Evolutionary conservation across 53 echinoderm and acorn worm genomes (phyloP).

Genomic region (Temnopleurus reevesii): DNA sequence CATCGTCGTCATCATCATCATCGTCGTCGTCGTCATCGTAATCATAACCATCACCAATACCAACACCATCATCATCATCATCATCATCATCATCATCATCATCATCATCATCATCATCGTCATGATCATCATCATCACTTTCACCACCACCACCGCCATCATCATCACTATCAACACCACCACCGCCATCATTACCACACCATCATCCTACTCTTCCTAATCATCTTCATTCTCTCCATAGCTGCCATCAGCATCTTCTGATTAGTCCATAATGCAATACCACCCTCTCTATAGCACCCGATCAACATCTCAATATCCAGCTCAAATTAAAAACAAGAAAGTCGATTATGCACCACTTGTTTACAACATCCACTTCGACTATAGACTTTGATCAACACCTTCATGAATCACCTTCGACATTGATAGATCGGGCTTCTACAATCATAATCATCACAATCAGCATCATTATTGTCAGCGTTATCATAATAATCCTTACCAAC

Average conservation of each 20-base stretch:
- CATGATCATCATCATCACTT: neutral
- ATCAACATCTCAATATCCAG: no score
- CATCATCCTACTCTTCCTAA: neutral
- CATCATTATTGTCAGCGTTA: neutral
- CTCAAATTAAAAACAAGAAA: neutral
- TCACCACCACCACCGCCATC: neutral
- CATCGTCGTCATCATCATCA: no score
- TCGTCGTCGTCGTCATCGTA: no score
- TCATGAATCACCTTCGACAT: neutral
- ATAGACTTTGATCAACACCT: neutral
- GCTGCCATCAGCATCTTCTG: neutral
- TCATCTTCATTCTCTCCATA: neutral
- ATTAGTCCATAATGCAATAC: neutral
- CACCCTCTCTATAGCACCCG: no score
- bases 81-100: no score
- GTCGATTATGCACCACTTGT: neutral
- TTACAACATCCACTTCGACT: neutral
- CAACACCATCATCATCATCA: neutral
- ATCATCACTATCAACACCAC: neutral
- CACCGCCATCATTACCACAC: neutral
- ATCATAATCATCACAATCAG: no score
- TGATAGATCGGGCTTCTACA: no score
- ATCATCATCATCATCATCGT: no score
- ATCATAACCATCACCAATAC: neutral
- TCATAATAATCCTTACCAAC: neutral